Evolutionary conservation across 2,113 vertebrate genomes (phyloP), one percentile per base, ranked within the genome.

Genomic region (Pteronura brasiliensis): DNA sequence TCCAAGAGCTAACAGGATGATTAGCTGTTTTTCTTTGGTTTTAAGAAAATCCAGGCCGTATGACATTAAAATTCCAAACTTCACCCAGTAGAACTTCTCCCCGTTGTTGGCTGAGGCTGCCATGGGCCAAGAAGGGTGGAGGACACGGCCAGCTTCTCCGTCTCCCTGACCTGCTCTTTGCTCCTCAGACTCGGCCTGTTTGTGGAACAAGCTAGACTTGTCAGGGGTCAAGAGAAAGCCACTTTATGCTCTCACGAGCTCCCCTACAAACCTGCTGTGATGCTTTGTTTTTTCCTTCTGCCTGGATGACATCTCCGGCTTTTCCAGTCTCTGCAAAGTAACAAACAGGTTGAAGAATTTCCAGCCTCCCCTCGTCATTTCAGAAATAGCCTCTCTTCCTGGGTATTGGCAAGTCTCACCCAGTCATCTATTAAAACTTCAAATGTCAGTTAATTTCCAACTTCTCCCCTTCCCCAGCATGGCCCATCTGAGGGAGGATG

Each of bases 21-120:
- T 47, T 31, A 44, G 55, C 63, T 25, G 52, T 42, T 76, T 47
- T 29, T 83, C 94, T 96, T 97, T 96, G 89, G 95, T 86, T 96
- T n/a, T 55, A 80, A 87, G 83, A 72, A 89, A 47, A 9, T 95
- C 55, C 74, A 95, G 34, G 52, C 44, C 29, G 23, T 63, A 5
- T 59, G 71, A 85, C 77, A 95, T 36, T n/a, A 55, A 71, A 90
- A 55, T 1, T 36, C 13, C n/a, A 44, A 55, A 49, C 12, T 15
- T 81, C 5, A 71, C 47, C 81, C 47, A n/a, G 9, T 90, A 69
- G 79, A 55, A 85, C 25, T 4, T 69, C 49, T 92, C 36, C 52
- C n/a, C 2, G 1, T 11, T 4, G 47, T 88, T 9, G 36, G 34
- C 18, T 8, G 7, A 55, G 88, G 49, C 57, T 59, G 47, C 83